phyloP scores from a whole-genome alignment of 2,888 invertebrate species.

The Ochropleura plecta region DNA sequence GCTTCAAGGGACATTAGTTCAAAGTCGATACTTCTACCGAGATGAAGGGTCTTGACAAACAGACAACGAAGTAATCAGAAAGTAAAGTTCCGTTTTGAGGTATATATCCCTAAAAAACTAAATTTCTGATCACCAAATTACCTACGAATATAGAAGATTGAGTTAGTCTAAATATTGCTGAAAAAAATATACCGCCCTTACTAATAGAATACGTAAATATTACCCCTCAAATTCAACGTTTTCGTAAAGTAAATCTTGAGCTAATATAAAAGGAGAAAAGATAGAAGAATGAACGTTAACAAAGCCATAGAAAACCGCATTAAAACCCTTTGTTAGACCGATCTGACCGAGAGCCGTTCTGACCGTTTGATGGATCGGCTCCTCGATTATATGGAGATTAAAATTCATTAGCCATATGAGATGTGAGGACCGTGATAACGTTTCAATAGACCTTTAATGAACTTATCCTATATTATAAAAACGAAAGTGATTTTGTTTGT shows the following conservation, averaged over 20 bases:
- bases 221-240: constrained; percentile 34
- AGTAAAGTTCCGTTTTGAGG: too few species aligned
- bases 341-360: constrained; percentile 68
- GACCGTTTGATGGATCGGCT: constrained; percentile 82
- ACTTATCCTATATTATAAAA: not conserved
- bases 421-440: constrained; percentile 56
- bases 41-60: too few species aligned
- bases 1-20: too few species aligned
- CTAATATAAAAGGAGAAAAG: constrained; percentile 62
- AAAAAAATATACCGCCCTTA: not conserved
- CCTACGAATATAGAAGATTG: not conserved
- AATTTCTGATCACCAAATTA: not conserved
- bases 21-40: too few species aligned
- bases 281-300: constrained; percentile 84
- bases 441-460: constrained; percentile 54
- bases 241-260: constrained; percentile 32
- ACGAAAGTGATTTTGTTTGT: too few species aligned
- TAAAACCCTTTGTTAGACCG: constrained; percentile 85
- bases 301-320: constrained; percentile 85
- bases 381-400: constrained; percentile 74
- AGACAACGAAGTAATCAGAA: too few species aligned
- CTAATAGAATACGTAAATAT: constrained; percentile 7
- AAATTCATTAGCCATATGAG: constrained; percentile 70
- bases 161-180: not conserved
- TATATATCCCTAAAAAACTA: not conserved